phyloP scores from a whole-genome alignment of 2,113 vertebrate genomes.

The Nansenia antarctica region DNA sequence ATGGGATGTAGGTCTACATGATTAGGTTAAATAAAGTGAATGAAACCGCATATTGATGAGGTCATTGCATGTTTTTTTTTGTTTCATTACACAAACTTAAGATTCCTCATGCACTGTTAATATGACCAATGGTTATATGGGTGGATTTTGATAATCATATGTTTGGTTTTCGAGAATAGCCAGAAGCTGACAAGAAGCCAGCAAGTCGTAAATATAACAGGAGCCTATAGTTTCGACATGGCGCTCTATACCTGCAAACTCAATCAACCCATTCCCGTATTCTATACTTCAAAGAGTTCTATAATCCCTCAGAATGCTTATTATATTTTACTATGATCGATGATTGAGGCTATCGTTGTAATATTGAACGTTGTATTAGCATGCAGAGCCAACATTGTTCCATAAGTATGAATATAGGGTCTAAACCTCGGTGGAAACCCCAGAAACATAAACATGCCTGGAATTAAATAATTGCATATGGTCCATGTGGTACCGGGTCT shows the following conservation, averaged over 20 bases:
- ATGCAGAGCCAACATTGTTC: too few species aligned
- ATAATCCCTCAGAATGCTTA: not conserved
- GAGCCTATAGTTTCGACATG: conserved; percentile 40
- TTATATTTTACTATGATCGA: not conserved
- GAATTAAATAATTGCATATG: not conserved
- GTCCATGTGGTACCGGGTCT: conserved; percentile 23
- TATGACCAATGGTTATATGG: not conserved
- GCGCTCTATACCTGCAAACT: conserved; percentile 57
- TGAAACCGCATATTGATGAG: not conserved
- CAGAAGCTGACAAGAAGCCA: conserved; percentile 27
- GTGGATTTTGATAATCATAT: not conserved
- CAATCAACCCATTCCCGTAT: conserved; percentile 38
- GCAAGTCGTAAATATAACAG: conserved; percentile 44
- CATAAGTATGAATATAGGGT: too few species aligned
- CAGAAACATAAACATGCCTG: not conserved
- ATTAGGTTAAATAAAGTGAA: not conserved
- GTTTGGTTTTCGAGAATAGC: conserved; percentile 23
- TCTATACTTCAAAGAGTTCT: conserved; percentile 8
- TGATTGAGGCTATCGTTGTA: too few species aligned
- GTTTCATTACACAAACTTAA: not conserved
- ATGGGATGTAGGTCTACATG: not conserved
- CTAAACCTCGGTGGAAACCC: too few species aligned
- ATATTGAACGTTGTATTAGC: too few species aligned
- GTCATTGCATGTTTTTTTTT: not conserved
- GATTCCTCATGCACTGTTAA: not conserved